Evolutionary conservation across 2,888 invertebrate species (phyloP).

Genomic region (Troilus luridus): DNA sequence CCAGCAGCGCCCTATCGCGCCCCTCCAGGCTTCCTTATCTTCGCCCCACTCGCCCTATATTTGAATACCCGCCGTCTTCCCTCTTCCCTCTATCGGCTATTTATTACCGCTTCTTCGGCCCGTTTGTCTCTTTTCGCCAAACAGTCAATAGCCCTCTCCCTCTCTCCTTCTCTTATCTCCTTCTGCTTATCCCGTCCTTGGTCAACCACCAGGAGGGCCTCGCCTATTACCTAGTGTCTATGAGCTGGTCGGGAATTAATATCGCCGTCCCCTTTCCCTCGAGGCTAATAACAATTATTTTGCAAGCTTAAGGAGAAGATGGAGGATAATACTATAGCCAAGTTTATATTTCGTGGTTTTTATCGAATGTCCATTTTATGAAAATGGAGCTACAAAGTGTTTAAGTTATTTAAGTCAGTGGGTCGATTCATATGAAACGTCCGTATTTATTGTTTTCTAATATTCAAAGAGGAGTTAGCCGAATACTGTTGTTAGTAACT

Average conservation of each 20-base stretch:
- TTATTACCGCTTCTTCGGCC: slow-evolving; percentile 45
- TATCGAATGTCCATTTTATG: too few relatives aligned
- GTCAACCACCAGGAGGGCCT: too few relatives aligned
- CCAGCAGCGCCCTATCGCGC: slow-evolving; percentile 43
- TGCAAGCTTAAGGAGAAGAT: too few relatives aligned
- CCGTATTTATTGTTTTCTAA: too few relatives aligned
- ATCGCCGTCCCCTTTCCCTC: background rate
- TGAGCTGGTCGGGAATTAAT: background rate
- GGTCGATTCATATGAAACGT: too few relatives aligned
- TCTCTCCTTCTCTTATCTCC: background rate
- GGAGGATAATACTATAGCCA: too few relatives aligned
- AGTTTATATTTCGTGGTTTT: too few relatives aligned
- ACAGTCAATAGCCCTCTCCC: slow-evolving; percentile 28
- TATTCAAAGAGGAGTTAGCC: too few relatives aligned
- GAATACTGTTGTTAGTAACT: too few relatives aligned
- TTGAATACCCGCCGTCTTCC: slow-evolving; percentile 37
- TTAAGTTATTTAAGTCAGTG: too few relatives aligned
- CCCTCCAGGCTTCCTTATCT: slow-evolving; percentile 45
- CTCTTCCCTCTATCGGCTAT: slow-evolving; percentile 38
- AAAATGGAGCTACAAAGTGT: too few relatives aligned
- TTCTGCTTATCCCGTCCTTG: background rate
- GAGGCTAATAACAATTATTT: background rate
- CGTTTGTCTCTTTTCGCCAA: slow-evolving; percentile 46
- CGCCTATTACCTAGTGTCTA: background rate
- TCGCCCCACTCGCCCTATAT: slow-evolving; percentile 20